Evolutionary conservation across 2,113 vertebrate species (phyloP), one percentile per base, ranked within the genome.

Genomic region (Aptenodytes forsteri): DNA sequence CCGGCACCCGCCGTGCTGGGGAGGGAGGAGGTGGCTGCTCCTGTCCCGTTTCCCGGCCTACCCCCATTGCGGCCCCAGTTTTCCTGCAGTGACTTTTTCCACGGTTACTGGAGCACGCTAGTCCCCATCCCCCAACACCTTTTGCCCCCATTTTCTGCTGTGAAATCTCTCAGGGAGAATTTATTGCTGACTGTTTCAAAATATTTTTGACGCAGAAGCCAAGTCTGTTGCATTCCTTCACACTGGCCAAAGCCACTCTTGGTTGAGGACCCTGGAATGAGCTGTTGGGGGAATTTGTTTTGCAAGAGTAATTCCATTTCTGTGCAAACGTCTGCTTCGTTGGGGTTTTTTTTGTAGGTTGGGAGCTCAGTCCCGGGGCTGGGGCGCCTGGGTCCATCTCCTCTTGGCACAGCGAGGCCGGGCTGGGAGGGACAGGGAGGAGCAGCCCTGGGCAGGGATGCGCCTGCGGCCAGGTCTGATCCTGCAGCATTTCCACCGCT

Each of bases 101-200:
- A 52, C 79, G 36, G 16, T 27, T 44, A 71, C 70, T 50, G 59
- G 11, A 67, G 17, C 27, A 14, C 2, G 5, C 27, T 55, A 1
- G 7, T 87, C 38, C 50, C 83, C 89, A 84, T 70, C 90, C 84
- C 82, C 90, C 85, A 87, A 1, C 29, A 73, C 40, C 50, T 93
- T 92, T 93, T 97, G 88, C 79, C 83, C 87, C 46, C 4, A 0
- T 93, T 96, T 94, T 83, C 93, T 25, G 32, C 88, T 86, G 42
- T 70, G 59, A 90, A 93, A 62, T 76, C 79, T 93, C 76, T 83
- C 5, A 9, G 58, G 96, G 75, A 67, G 38, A 55, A 89, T 83
- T 93, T 90, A 73, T 52, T 88, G 67, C 95, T 91, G 84, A 85
- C 13, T n/a, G 30, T 78, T 92, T 89, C 90, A 90, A 94, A 97